Evolutionary conservation across 2,113 vertebrate species (phyloP), one percentile per base, ranked within the genome.

Genomic region (Amphiprion percula): DNA sequence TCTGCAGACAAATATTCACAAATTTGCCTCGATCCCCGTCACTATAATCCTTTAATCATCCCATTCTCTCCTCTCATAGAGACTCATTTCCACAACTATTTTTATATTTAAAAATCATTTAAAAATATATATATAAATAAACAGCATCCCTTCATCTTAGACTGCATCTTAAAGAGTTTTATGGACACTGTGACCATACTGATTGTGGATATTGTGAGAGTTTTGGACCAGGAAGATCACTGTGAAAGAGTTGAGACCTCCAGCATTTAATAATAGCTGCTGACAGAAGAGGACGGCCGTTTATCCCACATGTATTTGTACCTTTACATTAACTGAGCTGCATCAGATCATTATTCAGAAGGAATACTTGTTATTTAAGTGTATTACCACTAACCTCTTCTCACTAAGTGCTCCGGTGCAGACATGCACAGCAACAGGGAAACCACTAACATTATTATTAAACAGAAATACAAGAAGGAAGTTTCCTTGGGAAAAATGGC

Each of bases 21-120:
- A 26, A 67, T 77, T 55, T 73, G 19, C 72, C 68, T 63, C 2
- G 50, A 15, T 30, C 39, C 33, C 16, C 49, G 55, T 15, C 66
- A 24, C 49, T 59, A 65, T 15, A 26, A 70, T 30, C 21, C 53
- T 59, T 68, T 15, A 26, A 70, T 30, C 21, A 21, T 16, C 16
- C 24, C 23, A 15, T 30, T 59, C 44, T 74, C 67, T 50, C 33
- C n/a, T 3, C 59, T 62, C 24, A 26, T 11, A 77, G 14, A 81
- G 46, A 74, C 52, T 50, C 0, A 0, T 33, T 63, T 52, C 23
- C 46, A 68, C 67, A 73, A 19, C 85, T 88, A 82, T 91, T 91
- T 91, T 89, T 91, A 79, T 88, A 88, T 83, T 88, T 71, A 73
- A 88, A 84, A 65, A 44, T 16, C 81, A 74, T 84, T 37, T 68